Percentiles rank a stretch among this genome's conserved stretches.
Evolutionary conservation across 2,113 vertebrate genomes (phyloP).

Genomic region (Pseudorhombus dupliciocellatus): DNA sequence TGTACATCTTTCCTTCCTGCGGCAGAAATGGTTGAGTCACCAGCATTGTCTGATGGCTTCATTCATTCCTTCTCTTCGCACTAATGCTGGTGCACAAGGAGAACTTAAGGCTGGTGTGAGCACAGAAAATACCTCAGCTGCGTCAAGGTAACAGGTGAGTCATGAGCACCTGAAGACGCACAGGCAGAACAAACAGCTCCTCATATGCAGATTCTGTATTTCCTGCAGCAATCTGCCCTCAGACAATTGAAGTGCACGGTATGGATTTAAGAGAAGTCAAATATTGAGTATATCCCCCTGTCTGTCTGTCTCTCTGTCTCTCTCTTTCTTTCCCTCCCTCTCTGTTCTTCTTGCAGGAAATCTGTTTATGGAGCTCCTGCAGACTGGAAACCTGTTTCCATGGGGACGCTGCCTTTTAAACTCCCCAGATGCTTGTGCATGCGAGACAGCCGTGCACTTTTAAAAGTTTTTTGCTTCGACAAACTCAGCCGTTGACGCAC

Average conservation of each 20-base stretch:
- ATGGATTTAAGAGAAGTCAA: background rate
- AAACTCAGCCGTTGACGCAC: slow-evolving; percentile 17
- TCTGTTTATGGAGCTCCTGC: slow-evolving; percentile 61
- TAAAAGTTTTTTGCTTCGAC: slow-evolving; percentile 52
- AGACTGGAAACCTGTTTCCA: slow-evolving; percentile 70
- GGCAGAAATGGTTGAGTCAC: slow-evolving; percentile 37
- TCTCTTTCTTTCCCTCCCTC: background rate
- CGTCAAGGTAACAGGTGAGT: slow-evolving; percentile 17
- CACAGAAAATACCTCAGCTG: slow-evolving; percentile 20
- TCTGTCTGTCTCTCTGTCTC: background rate
- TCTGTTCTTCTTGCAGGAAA: slow-evolving; percentile 46
- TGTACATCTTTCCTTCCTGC: slow-evolving; percentile 38
- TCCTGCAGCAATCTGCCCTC: background rate
- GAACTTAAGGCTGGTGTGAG: background rate
- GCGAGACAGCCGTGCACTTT: slow-evolving; percentile 34
- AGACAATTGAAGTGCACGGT: too few relatives aligned
- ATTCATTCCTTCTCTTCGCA: background rate
- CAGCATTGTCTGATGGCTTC: slow-evolving; percentile 6
- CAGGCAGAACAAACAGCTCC: background rate
- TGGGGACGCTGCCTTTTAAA: slow-evolving; percentile 65
- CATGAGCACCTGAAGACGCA: slow-evolving; percentile 2
- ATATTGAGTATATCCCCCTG: background rate
- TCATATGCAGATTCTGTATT: background rate
- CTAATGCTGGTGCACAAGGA: background rate
- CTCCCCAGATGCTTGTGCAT: slow-evolving; percentile 44